Percentiles rank a stretch among this genome's conserved stretches.
These are phyloP conservation scores for Liasis olivaceus DNA, from an alignment of 2,797 vertebrate genomes.

Conservation along the genomic window DNA sequence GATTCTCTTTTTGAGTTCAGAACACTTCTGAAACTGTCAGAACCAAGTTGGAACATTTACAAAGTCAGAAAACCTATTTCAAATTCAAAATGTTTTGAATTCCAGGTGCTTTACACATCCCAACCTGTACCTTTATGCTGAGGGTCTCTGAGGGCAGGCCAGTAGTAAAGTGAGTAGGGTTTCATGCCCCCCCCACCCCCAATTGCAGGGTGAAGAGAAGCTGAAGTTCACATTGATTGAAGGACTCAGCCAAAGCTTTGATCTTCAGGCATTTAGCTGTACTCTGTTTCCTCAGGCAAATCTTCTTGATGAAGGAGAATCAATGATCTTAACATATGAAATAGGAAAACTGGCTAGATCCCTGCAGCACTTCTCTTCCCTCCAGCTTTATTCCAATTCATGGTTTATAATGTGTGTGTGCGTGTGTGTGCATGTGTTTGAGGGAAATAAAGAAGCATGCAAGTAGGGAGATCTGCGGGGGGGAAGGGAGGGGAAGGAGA, in stretches of 20 bases:
- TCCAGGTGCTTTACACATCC: neutral
- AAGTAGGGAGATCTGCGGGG: neutral
- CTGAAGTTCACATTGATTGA: neutral
- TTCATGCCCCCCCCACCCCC: neutral
- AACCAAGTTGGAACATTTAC: neutral
- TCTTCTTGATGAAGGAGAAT: slow-evolving; percentile 34
- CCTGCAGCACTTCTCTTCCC: slow-evolving; percentile 55
- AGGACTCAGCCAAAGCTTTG: neutral
- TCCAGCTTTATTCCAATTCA: slow-evolving; percentile 55
- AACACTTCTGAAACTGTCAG: neutral
- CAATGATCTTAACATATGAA: slow-evolving; percentile 53
- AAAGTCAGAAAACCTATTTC: neutral
- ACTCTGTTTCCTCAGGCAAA: neutral
- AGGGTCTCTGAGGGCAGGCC: too few relatives aligned
- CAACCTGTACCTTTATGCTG: neutral
- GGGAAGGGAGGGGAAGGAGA: too few relatives aligned
- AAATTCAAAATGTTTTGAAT: neutral
- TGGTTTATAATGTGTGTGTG: slow-evolving; percentile 61
- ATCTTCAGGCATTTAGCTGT: neutral
- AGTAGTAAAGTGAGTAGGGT: neutral
- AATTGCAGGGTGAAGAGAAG: neutral
- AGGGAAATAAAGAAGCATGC: neutral
- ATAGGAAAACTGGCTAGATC: slow-evolving; percentile 45
- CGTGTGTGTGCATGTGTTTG: neutral
- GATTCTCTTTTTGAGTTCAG: neutral